phyloP scores from a whole-genome alignment of 2,888 invertebrate species.

The Lasioglossum marginatum region DNA sequence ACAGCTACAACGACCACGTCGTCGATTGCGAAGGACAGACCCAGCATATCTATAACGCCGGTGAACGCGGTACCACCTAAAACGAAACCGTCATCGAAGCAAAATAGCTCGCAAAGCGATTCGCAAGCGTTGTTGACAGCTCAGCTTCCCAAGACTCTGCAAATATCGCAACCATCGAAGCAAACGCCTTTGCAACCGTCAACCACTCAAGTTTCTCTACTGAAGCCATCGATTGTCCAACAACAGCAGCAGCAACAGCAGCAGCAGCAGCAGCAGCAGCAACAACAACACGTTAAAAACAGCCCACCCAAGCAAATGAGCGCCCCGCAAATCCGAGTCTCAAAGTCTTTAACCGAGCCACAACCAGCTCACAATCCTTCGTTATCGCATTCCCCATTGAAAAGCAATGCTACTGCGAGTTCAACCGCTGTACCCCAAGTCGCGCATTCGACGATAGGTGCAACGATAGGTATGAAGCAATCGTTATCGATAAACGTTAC shows the following conservation, averaged over 20 bases:
- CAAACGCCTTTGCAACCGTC: slow-evolving; percentile 60
- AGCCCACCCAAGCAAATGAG: slow-evolving; percentile 70
- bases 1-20: slow-evolving; percentile 77
- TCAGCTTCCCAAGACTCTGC: slow-evolving; percentile 70
- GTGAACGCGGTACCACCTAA: slow-evolving; percentile 71
- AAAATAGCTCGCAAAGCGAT: slow-evolving; percentile 60
- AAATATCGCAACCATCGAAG: slow-evolving; percentile 66
- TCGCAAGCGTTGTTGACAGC: slow-evolving; percentile 53
- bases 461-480: slow-evolving; percentile 71
- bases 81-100: slow-evolving; percentile 61
- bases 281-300: slow-evolving; percentile 62
- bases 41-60: slow-evolving; percentile 85
- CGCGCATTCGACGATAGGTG: slow-evolving; percentile 67
- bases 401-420: slow-evolving; percentile 59
- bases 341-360: slow-evolving; percentile 78
- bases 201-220: slow-evolving; percentile 75
- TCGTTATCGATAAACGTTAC: slow-evolving; percentile 72
- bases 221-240: slow-evolving; percentile 76
- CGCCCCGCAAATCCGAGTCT: slow-evolving; percentile 78
- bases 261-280: slow-evolving; percentile 75
- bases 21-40: slow-evolving; percentile 84
- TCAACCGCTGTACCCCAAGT: slow-evolving; percentile 66
- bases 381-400: slow-evolving; percentile 71
- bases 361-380: slow-evolving; percentile 78
- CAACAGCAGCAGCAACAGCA: slow-evolving; percentile 72